phyloP scores from a whole-genome alignment of 2,888 invertebrate genomes.

The Ichneumoninae sp. region DNA sequence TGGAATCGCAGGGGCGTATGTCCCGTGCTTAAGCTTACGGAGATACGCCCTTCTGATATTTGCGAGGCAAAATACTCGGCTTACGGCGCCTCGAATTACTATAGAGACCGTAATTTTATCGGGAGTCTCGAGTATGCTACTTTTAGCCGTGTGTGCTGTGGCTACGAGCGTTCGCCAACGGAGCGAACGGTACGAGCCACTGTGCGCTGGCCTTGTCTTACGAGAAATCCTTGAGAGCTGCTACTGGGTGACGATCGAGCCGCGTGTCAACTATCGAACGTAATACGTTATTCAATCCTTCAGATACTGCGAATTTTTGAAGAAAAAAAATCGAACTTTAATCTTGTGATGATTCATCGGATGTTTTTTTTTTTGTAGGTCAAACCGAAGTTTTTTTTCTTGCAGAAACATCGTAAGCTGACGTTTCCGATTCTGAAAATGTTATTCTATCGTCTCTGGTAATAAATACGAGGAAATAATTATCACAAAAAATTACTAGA shows the following conservation, averaged over 20 bases:
- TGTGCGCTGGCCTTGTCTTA: slow-evolving; percentile 60
- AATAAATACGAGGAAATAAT: neutral
- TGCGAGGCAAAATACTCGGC: slow-evolving; percentile 61
- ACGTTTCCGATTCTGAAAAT: neutral
- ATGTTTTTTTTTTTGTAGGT: neutral
- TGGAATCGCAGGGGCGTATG: neutral
- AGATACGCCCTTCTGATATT: neutral
- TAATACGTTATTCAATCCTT: neutral
- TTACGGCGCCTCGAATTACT: slow-evolving; percentile 76
- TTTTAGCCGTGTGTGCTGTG: slow-evolving; percentile 21
- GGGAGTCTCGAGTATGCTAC: slow-evolving; percentile 48
- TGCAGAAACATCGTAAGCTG: neutral
- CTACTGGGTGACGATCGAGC: neutral
- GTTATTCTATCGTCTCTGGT: neutral
- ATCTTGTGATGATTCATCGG: neutral
- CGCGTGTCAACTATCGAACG: neutral
- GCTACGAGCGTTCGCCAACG: slow-evolving; percentile 42
- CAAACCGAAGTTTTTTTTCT: too few species aligned
- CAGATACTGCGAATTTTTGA: neutral
- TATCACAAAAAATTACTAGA: neutral
- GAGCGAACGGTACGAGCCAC: slow-evolving; percentile 48
- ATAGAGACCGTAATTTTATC: slow-evolving; percentile 75
- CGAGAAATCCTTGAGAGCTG: slow-evolving; percentile 61
- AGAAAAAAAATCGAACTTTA: neutral
- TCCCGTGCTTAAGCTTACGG: neutral